phyloP scores from a whole-genome alignment of 2,888 invertebrate species.

The Hanleya hanleyi region DNA sequence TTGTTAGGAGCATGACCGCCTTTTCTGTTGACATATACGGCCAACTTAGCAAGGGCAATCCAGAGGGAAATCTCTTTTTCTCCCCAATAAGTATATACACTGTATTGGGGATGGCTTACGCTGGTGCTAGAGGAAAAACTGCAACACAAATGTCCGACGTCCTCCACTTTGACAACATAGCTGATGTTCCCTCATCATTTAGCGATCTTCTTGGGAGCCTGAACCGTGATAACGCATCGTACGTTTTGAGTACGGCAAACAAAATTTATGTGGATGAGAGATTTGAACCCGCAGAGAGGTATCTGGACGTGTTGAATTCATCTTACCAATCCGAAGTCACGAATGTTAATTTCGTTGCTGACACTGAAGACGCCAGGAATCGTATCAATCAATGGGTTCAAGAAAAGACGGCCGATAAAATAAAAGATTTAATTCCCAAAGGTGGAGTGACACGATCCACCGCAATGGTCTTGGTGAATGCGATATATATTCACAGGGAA shows the following conservation, averaged over 20 bases:
- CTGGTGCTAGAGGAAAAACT: slow-evolving; percentile 71
- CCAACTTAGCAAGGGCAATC: neutral
- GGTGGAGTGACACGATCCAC: slow-evolving; percentile 69
- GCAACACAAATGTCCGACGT: slow-evolving; percentile 56
- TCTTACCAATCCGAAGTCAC: slow-evolving; percentile 48
- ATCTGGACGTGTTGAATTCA: slow-evolving; percentile 38
- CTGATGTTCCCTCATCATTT: slow-evolving; percentile 35
- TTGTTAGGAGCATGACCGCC: neutral
- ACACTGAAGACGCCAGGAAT: slow-evolving; percentile 67
- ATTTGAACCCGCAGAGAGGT: slow-evolving; percentile 46
- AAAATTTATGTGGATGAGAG: slow-evolving; percentile 48
- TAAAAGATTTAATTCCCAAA: slow-evolving; percentile 82
- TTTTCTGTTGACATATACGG: neutral
- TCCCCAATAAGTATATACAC: slow-evolving; percentile 73
- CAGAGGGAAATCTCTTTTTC: slow-evolving; percentile 52
- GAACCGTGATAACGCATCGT: slow-evolving; percentile 35
- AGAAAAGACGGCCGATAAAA: slow-evolving; percentile 86
- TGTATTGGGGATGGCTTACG: slow-evolving; percentile 72
- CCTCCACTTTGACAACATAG: slow-evolving; percentile 35
- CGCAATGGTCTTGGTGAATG: slow-evolving; percentile 65
- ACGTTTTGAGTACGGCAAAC: slow-evolving; percentile 60
- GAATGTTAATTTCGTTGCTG: slow-evolving; percentile 64
- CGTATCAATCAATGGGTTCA: slow-evolving; percentile 89
- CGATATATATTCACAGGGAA: slow-evolving; percentile 70
- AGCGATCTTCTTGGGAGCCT: slow-evolving; percentile 40